Evolutionary conservation across 1,140 invertebrate genomes (phyloP).

Genomic region (Bombus affinis): DNA sequence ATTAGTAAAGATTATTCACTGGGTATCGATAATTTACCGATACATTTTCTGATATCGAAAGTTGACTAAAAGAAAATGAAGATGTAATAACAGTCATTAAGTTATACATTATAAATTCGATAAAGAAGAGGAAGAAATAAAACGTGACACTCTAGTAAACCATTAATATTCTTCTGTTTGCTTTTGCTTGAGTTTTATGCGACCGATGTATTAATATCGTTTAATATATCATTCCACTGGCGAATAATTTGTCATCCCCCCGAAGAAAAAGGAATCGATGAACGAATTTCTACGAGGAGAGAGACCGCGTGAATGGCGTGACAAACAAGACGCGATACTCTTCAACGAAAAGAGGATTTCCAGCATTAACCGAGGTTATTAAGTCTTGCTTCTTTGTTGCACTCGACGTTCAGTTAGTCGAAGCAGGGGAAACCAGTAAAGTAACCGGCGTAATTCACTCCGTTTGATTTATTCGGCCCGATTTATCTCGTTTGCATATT

Average conservation of each 20-base stretch:
- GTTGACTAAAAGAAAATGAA: neutral
- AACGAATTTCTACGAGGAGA: neutral
- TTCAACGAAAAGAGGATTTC: constrained; percentile 45
- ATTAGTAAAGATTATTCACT: neutral
- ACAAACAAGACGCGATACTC: neutral
- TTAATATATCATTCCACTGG: neutral
- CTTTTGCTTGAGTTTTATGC: neutral
- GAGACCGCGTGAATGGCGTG: neutral
- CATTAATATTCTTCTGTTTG: neutral
- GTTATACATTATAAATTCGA: neutral
- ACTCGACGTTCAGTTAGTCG: constrained; percentile 40
- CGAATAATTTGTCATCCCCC: neutral
- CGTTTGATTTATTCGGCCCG: constrained; percentile 61
- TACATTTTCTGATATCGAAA: neutral
- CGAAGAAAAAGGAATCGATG: neutral
- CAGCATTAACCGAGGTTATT: constrained; percentile 48
- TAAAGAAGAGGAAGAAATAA: neutral
- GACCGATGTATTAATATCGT: neutral
- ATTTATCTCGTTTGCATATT: constrained; percentile 64
- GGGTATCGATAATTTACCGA: neutral
- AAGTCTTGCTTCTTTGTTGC: constrained; percentile 52
- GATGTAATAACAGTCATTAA: neutral
- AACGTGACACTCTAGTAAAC: neutral
- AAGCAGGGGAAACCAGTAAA: constrained; percentile 43
- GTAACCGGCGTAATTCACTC: constrained; percentile 58